These are phyloP conservation scores for Escarpia spicata DNA, from an alignment of 2,888 invertebrate genomes.

Conservation along the genomic window DNA sequence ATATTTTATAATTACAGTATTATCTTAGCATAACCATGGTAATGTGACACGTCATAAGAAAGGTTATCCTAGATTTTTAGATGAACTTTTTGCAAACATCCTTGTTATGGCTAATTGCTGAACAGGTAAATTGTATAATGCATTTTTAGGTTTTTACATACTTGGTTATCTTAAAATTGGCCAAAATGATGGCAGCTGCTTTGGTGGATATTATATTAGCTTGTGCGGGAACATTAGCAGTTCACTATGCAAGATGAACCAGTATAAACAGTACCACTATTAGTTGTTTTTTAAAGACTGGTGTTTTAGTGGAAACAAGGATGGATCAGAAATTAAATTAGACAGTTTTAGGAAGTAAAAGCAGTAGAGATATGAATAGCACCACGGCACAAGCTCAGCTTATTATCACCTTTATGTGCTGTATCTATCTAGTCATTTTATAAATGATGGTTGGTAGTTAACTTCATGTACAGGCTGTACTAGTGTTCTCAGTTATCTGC, in stretches of 20 bases:
- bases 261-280: background rate
- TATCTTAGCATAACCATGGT: background rate
- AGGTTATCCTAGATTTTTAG: background rate
- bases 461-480: background rate
- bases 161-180: background rate
- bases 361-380: background rate
- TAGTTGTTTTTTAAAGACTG: background rate
- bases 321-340: background rate
- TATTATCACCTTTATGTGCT: background rate
- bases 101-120: background rate
- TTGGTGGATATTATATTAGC: background rate
- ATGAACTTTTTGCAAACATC: background rate
- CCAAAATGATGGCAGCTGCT: background rate
- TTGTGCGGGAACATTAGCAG: background rate
- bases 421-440: background rate
- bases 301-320: background rate
- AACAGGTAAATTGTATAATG: background rate
- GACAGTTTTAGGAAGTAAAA: background rate
- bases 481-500: background rate
- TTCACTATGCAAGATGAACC: background rate
- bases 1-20: background rate
- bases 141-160: background rate
- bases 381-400: background rate
- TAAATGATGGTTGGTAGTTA: background rate
- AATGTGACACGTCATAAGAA: background rate